Evolutionary conservation across 2,888 invertebrate genomes (phyloP).

Genomic region (Andrena hattorfiana): DNA sequence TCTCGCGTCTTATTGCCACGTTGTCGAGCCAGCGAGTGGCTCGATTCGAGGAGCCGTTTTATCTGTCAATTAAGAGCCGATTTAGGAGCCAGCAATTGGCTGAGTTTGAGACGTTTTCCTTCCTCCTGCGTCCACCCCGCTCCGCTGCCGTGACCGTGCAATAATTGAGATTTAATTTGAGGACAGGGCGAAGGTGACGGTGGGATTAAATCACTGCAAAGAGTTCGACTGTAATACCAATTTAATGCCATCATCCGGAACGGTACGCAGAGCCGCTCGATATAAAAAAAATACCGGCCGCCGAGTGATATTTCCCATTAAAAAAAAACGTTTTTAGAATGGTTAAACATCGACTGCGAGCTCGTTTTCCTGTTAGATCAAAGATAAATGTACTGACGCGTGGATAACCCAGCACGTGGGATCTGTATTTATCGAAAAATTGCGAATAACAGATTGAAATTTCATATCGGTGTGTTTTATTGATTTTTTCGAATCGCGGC

Average conservation of each 20-base stretch:
- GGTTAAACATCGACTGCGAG: constrained; percentile 2
- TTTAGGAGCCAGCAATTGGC: constrained; percentile 60
- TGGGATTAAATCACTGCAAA: constrained; percentile 40
- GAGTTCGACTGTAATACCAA: constrained; percentile 37
- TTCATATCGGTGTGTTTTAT: neutral
- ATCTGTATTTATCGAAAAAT: constrained; percentile 6
- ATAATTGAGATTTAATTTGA: constrained; percentile 61
- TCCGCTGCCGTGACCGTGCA: constrained; percentile 12
- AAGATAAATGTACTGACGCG: constrained; percentile 6
- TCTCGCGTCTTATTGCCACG: constrained; percentile 48
- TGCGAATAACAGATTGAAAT: neutral
- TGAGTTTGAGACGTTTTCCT: constrained; percentile 43
- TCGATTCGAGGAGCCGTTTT: constrained; percentile 51
- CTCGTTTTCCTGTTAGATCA: constrained; percentile 1
- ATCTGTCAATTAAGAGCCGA: constrained; percentile 63
- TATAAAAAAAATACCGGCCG: constrained; percentile 17
- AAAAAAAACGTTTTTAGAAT: neutral
- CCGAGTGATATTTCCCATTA: neutral
- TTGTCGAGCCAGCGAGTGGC: constrained; percentile 21
- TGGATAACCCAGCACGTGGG: neutral
- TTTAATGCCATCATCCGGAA: constrained; percentile 30
- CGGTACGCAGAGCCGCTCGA: neutral
- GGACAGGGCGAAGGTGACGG: constrained; percentile 51
- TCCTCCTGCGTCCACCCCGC: neutral
- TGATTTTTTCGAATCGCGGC: neutral